Evolutionary conservation across 2,113 vertebrate species (phyloP), one percentile per base, ranked within the genome.

Genomic region (Cheilinus undulatus): DNA sequence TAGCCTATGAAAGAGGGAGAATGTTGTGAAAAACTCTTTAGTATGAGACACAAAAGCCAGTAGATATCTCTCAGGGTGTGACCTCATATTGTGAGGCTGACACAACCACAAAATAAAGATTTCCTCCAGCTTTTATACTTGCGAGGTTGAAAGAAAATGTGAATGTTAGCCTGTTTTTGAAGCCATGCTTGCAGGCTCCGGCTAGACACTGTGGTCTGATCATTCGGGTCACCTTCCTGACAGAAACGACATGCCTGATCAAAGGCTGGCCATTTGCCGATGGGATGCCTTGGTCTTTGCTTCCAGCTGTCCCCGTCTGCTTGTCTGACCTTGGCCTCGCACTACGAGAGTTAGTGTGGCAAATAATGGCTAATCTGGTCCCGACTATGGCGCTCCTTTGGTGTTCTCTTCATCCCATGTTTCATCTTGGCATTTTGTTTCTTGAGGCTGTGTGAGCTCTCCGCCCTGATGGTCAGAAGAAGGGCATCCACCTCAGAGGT

Each of bases 231-330:
- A 92, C 89, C 89, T 92, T 91, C 70, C 38, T 78, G 53, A 88
- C 77, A 84, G 78, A 83, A 82, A 86, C 74, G 81, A 91, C 83
- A 89, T 40, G 85, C 65, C 74, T 91, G 87, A 92, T 91, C 91
- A 92, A 92, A 92, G 87, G 71, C 80, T 86, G 75, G 71, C 73
- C 69, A 76, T 88, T 88, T 83, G 84, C 85, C 68, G 52, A 68
- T 70, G 85, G 86, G 82, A 89, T 80, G 83, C 69, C 67, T 86
- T 69, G 60, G 78, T 76, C 63, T 82, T 82, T 78, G 77, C n/a
- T 14, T 27, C 85, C 87, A 85, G 85, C 89, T 88, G 89, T 60
- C 81, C 19, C 69, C 34, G 74, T 28, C 82, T 73, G 68, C 74
- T 73, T 84, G 60, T 68, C 71, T 88, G 90, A 86, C 89, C 89